phyloP scores from a whole-genome alignment of 2,797 vertebrate genomes.

The Ciconia nigra region DNA sequence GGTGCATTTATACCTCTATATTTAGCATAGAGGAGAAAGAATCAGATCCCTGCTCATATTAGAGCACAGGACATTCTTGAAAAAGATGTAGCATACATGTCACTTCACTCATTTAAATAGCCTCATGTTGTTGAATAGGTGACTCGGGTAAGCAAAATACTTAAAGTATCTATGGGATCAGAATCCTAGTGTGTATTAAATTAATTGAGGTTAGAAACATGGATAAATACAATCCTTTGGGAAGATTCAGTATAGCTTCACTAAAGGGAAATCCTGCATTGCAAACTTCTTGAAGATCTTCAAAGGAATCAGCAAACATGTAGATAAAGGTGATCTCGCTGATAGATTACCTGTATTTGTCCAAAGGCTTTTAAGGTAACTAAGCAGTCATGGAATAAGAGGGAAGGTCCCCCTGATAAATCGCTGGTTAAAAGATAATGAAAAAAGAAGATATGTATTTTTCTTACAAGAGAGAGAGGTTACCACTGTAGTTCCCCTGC shows the following conservation, averaged over 20 bases:
- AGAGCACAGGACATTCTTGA: not conserved
- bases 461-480: not conserved
- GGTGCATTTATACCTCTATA: not conserved
- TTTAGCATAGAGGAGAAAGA: not conserved
- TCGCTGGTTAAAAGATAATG: accelerated
- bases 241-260: not conserved
- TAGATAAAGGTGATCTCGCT: not conserved
- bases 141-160: not conserved
- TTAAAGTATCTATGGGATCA: not conserved
- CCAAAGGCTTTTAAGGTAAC: not conserved
- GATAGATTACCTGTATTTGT: not conserved
- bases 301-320: not conserved
- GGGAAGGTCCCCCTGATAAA: not conserved
- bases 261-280: not conserved
- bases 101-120: not conserved
- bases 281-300: not conserved
- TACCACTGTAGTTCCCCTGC: not conserved
- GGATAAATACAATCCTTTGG: not conserved
- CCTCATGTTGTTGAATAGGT: not conserved
- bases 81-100: not conserved
- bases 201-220: not conserved
- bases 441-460: not conserved
- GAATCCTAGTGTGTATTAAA: not conserved
- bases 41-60: not conserved
- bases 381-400: not conserved